Conservation (phyloP, 2,797 vertebrate species). For the Gouania willdenowi region DNA sequence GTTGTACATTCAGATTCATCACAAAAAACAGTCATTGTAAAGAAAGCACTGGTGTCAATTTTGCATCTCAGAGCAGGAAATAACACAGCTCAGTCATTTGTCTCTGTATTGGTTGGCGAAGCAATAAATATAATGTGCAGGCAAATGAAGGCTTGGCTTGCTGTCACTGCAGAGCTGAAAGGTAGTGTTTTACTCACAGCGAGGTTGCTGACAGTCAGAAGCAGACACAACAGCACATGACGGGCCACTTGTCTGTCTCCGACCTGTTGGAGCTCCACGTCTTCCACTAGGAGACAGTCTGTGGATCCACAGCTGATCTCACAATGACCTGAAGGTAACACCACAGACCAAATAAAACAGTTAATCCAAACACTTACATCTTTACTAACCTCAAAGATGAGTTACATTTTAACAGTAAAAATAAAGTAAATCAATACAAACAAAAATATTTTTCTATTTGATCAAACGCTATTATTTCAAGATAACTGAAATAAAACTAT, state of each 20-base stretch:
- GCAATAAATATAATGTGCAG: conserved; percentile 20
- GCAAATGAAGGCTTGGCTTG: conserved; percentile 12
- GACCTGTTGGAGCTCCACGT: conserved; percentile 81
- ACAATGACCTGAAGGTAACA: conserved; percentile 76
- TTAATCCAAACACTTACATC: too few relatives aligned
- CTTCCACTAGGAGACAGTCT: conserved; percentile 81
- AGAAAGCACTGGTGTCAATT: too few relatives aligned
- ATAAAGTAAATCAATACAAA: neutral
- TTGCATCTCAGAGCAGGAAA: conserved; percentile 6
- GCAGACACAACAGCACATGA: conserved; percentile 85
- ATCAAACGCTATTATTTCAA: too few relatives aligned
- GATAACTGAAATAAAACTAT: too few relatives aligned
- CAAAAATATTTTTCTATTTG: too few relatives aligned
- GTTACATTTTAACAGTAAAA: too few relatives aligned
- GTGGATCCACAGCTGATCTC: conserved; percentile 77
- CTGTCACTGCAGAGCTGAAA: conserved; percentile 9
- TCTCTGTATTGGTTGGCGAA: conserved; percentile 11
- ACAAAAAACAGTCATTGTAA: too few relatives aligned
- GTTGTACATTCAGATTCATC: neutral
- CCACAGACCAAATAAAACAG: too few relatives aligned
- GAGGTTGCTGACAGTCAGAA: conserved; percentile 84
- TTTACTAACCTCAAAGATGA: too few relatives aligned
- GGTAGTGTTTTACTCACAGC: conserved; percentile 79
- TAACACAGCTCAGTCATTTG: conserved; percentile 12
- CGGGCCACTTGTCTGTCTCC: conserved; percentile 84